phyloP scores from a whole-genome alignment of 35 echinoderm and acorn worm genomes.

The Nesometra sesokonis region DNA sequence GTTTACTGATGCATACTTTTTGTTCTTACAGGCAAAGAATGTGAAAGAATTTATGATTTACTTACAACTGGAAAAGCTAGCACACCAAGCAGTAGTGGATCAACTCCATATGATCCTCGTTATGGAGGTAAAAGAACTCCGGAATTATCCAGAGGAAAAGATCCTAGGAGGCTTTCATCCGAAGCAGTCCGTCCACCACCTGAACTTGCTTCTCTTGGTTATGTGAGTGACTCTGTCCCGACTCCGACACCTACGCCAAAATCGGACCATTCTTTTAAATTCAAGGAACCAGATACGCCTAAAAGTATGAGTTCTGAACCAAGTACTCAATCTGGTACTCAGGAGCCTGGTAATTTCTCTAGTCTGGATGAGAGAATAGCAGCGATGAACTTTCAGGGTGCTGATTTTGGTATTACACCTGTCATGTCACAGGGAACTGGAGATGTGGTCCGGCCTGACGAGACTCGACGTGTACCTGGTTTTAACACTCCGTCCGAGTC shows the following conservation, averaged over 20 bases:
- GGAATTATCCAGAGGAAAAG: background rate
- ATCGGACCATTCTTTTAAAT: constrained; percentile 22
- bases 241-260: background rate
- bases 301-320: background rate
- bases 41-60: constrained; percentile 77
- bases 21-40: constrained; percentile 64
- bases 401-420: background rate
- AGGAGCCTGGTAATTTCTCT: background rate
- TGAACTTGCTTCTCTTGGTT: background rate
- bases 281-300: constrained; percentile 17
- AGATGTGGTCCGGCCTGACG: background rate
- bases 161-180: constrained; percentile 21
- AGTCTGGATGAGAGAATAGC: background rate
- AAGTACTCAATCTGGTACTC: background rate
- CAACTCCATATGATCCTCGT: constrained; percentile 68
- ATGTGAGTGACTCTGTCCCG: background rate
- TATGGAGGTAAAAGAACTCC: background rate
- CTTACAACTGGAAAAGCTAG: constrained; percentile 53
- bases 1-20: too few relatives aligned
- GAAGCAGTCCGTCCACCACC: constrained; percentile 16
- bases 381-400: background rate
- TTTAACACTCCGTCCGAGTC: background rate
- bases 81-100: constrained; percentile 51
- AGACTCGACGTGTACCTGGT: background rate
- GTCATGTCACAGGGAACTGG: background rate